Conservation (phyloP, 2,888 invertebrate genomes). For the Phengaris alcon region DNA sequence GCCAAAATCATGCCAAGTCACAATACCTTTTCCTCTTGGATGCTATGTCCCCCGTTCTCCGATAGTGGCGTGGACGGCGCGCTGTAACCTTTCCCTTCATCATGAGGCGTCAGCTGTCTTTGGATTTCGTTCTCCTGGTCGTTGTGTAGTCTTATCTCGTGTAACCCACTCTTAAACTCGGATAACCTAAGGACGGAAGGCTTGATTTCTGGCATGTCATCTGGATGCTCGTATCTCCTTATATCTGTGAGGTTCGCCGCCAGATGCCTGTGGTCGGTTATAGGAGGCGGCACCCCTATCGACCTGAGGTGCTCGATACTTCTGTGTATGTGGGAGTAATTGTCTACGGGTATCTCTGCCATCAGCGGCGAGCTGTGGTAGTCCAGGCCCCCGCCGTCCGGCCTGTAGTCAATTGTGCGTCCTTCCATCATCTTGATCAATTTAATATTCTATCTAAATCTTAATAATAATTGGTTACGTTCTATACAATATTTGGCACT, state of each 20-base stretch:
- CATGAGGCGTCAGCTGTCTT: constrained; percentile 71
- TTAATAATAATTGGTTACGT: constrained; percentile 45
- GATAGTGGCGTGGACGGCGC: constrained; percentile 75
- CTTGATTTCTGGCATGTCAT: constrained; percentile 73
- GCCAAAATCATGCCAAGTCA: neutral
- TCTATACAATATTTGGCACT: constrained; percentile 71
- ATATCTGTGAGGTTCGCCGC: constrained; percentile 71
- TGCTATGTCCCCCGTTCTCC: constrained; percentile 70
- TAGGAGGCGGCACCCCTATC: constrained; percentile 76
- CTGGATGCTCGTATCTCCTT: constrained; percentile 73
- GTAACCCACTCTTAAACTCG: constrained; percentile 71
- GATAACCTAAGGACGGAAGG: constrained; percentile 74
- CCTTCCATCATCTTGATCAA: constrained; percentile 76
- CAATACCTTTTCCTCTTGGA: constrained; percentile 73
- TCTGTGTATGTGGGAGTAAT: constrained; percentile 82
- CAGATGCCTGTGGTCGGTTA: constrained; percentile 72
- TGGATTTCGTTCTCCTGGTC: constrained; percentile 73
- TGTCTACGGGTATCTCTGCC: constrained; percentile 83
- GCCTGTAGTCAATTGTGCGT: constrained; percentile 75
- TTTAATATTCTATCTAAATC: constrained; percentile 67
- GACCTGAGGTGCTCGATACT: constrained; percentile 83
- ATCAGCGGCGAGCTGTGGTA: constrained; percentile 84
- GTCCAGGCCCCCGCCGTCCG: constrained; percentile 81
- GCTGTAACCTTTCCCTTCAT: constrained; percentile 74
- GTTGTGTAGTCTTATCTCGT: constrained; percentile 64